Evolutionary conservation across 2,113 vertebrate species (phyloP).

Genomic region (Trematomus loennbergii): DNA sequence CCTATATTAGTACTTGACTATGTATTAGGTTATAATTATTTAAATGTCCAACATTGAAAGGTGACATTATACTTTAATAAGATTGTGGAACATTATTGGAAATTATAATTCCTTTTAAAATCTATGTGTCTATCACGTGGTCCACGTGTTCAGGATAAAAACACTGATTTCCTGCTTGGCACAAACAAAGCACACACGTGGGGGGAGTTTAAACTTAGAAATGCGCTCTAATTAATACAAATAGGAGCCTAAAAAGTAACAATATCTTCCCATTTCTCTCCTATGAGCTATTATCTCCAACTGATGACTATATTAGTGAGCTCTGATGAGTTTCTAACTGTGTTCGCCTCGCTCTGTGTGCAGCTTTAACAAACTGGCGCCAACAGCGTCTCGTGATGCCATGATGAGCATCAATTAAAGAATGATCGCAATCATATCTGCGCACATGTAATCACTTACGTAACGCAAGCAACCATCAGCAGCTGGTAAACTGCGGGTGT

Average conservation of each 20-base stretch:
- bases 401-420: conserved; percentile 61
- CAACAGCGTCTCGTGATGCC: conserved; percentile 83
- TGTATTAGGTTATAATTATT: too few relatives aligned
- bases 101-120: background rate
- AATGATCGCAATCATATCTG: conserved; percentile 61
- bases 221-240: background rate
- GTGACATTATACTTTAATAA: background rate
- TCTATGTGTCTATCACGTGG: background rate
- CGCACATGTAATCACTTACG: conserved; percentile 78
- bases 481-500: background rate
- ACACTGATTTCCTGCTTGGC: background rate
- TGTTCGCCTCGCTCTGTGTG: background rate
- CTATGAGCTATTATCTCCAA: background rate
- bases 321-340: rapidly evolving
- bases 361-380: conserved; percentile 89
- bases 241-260: background rate
- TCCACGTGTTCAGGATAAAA: background rate
- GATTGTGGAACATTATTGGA: background rate
- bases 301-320: background rate
- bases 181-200: background rate
- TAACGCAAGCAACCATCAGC: conserved; percentile 76
- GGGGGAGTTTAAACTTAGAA: background rate
- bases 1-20: too few relatives aligned
- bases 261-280: rapidly evolving
- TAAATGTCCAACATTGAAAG: too few relatives aligned